Conservation (phyloP, 2,113 vertebrate species). For the Pachypanchax playfairii region DNA sequence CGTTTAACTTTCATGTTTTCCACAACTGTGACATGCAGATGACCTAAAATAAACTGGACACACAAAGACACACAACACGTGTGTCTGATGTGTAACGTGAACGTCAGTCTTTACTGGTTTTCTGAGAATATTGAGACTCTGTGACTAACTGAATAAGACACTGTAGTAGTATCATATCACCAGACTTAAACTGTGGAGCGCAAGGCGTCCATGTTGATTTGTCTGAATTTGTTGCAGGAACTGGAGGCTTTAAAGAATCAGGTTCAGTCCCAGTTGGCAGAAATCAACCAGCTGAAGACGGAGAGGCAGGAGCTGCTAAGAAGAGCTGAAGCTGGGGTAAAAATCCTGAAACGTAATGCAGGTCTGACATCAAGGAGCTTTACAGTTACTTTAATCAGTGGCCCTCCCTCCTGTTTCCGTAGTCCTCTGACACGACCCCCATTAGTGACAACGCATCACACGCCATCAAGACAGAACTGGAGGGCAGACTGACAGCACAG, state of each 20-base stretch:
- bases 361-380: neutral
- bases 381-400: neutral
- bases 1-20: no score
- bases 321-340: constrained; percentile 73
- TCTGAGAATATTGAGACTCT: no score
- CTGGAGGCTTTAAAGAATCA: constrained; percentile 84
- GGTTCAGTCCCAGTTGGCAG: constrained; percentile 81
- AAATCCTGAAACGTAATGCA: neutral
- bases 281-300: constrained; percentile 84
- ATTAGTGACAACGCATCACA: constrained; percentile 43
- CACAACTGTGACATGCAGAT: no score
- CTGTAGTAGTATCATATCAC: neutral
- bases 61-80: no score
- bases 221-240: constrained; percentile 75
- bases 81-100: no score
- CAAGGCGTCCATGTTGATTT: neutral
- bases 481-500: constrained; percentile 80
- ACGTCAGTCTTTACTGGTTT: no score
- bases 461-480: constrained; percentile 71
- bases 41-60: no score
- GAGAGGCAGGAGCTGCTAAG: constrained; percentile 86
- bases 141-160: no score
- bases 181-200: neutral
- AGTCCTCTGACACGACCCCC: constrained; percentile 67
- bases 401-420: constrained; percentile 12